These are phyloP conservation scores for Psephotus haematonotus DNA, from an alignment of 2,113 vertebrate species.

Conservation along the genomic window DNA sequence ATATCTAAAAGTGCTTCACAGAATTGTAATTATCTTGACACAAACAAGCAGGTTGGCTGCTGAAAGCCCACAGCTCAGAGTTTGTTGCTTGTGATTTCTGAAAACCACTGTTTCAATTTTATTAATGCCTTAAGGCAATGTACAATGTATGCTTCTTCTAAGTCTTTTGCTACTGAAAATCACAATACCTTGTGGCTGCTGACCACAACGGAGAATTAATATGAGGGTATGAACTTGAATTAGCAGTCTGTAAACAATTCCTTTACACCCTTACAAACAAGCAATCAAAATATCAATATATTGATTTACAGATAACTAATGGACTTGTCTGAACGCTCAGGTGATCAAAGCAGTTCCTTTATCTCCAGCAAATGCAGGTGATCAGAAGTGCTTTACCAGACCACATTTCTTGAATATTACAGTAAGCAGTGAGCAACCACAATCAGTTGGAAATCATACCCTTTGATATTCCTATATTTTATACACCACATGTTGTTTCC, in stretches of 20 bases:
- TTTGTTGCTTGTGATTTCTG: background rate
- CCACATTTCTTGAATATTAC: background rate
- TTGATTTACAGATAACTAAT: constrained; percentile 34
- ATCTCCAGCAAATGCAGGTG: background rate
- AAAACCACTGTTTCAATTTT: background rate
- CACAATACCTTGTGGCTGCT: background rate
- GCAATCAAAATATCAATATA: constrained; percentile 33
- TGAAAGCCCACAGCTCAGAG: background rate
- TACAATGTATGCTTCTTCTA: background rate
- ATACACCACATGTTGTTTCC: background rate
- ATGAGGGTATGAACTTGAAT: background rate
- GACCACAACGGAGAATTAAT: background rate
- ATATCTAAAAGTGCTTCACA: background rate
- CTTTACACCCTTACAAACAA: constrained; percentile 22
- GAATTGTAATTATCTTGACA: background rate
- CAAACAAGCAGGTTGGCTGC: background rate
- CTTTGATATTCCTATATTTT: background rate
- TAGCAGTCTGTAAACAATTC: background rate
- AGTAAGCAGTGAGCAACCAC: background rate
- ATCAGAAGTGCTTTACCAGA: background rate
- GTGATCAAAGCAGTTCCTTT: background rate
- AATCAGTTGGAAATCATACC: background rate
- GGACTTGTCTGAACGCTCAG: background rate
- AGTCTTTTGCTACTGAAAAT: background rate
- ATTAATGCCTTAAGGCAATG: background rate